phyloP scores from a whole-genome alignment of 2,113 vertebrate species.

The Pachyramphus minor region DNA sequence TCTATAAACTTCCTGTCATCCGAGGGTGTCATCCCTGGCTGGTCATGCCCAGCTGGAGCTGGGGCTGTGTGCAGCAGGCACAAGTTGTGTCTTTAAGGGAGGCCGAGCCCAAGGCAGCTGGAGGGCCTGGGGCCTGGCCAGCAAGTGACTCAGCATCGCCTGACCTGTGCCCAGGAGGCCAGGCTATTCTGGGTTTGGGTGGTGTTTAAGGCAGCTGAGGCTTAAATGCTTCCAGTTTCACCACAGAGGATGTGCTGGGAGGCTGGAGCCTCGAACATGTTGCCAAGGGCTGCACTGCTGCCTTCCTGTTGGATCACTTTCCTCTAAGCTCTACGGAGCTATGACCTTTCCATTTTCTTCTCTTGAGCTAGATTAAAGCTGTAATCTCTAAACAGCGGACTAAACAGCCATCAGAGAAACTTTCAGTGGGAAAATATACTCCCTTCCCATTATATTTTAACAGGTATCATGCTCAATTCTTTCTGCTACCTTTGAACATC shows the following conservation, averaged over 20 bases:
- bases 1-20: background rate
- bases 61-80: background rate
- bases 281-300: background rate
- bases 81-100: background rate
- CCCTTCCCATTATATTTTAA: background rate
- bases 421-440: background rate
- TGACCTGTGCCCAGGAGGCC: background rate
- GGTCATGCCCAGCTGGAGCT: background rate
- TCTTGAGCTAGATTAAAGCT: background rate
- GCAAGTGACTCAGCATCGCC: constrained; percentile 55
- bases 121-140: constrained; percentile 1
- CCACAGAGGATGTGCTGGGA: background rate
- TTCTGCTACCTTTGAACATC: background rate
- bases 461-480: background rate
- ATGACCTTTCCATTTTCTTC: background rate
- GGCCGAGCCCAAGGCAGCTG: constrained; percentile 4
- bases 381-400: background rate
- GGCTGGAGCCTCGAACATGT: background rate
- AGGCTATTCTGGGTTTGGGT: constrained; percentile 1
- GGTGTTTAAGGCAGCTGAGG: background rate
- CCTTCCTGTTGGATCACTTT: background rate
- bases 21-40: background rate
- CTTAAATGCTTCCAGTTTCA: background rate
- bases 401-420: background rate
- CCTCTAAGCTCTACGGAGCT: background rate